A percentile compares a stretch with the other conserved stretches of the same genome.
Conservation (phyloP, 92 coral and sea anemone species). For the Bergia sp. region DNA sequence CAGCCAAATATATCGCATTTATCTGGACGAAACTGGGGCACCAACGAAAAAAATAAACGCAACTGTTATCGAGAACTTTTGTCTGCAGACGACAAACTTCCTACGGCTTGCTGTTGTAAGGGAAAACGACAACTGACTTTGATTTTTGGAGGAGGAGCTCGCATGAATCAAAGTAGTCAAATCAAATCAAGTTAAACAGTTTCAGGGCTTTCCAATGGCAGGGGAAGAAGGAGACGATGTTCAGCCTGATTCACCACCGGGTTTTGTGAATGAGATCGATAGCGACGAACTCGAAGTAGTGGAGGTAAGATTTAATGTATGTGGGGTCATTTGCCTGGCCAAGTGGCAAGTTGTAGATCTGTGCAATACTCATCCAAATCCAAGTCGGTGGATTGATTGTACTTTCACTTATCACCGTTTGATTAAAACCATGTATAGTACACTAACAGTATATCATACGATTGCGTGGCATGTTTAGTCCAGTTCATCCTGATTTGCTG, state of each 20-base stretch:
- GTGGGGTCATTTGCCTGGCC: neutral
- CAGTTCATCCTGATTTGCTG: too few relatives aligned
- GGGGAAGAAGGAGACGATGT: conserved; percentile 72
- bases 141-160: neutral
- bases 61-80: neutral
- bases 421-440: neutral
- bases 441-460: too few relatives aligned
- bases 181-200: neutral
- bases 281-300: conserved; percentile 74
- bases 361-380: too few relatives aligned
- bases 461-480: too few relatives aligned
- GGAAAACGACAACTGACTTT: neutral
- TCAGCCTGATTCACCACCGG: conserved; percentile 89
- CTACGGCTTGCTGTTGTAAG: neutral
- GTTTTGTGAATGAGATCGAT: conserved; percentile 92
- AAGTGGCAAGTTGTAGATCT: neutral
- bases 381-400: neutral
- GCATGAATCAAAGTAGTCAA: neutral
- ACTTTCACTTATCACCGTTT: neutral
- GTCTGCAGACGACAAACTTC: neutral
- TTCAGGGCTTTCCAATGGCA: conserved; percentile 21
- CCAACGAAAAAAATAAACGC: neutral
- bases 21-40: neutral
- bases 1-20: neutral
- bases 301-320: conserved; percentile 63